These are phyloP conservation scores for Romanomermis culicivorax DNA, from an alignment of 2,888 invertebrate species.

Conservation along the genomic window DNA sequence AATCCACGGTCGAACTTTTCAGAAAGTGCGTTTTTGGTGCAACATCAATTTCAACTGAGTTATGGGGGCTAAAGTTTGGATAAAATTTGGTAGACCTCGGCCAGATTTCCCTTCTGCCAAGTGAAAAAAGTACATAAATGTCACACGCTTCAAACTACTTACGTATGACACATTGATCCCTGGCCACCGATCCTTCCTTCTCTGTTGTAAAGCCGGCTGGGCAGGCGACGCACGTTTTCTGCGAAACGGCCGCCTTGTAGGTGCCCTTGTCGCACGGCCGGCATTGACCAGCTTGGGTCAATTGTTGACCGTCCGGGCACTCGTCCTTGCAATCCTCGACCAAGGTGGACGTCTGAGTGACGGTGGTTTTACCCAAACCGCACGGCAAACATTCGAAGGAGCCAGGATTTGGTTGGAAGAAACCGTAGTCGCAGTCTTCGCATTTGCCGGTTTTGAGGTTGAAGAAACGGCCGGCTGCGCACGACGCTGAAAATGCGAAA, in stretches of 20 bases:
- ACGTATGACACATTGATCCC: constrained; percentile 76
- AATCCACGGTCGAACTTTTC: no score
- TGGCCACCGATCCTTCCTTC: constrained; percentile 53
- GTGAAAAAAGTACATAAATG: no score
- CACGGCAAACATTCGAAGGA: constrained; percentile 25
- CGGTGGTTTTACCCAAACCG: constrained; percentile 27
- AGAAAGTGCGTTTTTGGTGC: no score
- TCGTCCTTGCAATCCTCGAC: constrained; percentile 42
- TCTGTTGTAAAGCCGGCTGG: constrained; percentile 74
- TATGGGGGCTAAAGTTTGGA: no score
- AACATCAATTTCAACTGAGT: no score
- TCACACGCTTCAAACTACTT: no score
- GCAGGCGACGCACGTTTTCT: constrained; percentile 66
- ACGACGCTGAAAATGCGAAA: constrained; percentile 16
- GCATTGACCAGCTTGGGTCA: constrained; percentile 58
- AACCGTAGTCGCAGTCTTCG: constrained; percentile 24
- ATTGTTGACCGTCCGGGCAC: constrained; percentile 39
- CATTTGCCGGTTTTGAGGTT: constrained; percentile 18
- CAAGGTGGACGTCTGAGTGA: constrained; percentile 18
- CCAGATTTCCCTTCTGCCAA: no score
- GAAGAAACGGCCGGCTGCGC: constrained; percentile 24
- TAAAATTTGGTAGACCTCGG: no score
- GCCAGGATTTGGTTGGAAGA: constrained; percentile 23
- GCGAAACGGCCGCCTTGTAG: constrained; percentile 60
- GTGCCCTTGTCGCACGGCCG: constrained; percentile 74